Base-by-base conservation (phyloP, 2,888 invertebrate genomes). In the Zygogramma bicolorata region DNA sequence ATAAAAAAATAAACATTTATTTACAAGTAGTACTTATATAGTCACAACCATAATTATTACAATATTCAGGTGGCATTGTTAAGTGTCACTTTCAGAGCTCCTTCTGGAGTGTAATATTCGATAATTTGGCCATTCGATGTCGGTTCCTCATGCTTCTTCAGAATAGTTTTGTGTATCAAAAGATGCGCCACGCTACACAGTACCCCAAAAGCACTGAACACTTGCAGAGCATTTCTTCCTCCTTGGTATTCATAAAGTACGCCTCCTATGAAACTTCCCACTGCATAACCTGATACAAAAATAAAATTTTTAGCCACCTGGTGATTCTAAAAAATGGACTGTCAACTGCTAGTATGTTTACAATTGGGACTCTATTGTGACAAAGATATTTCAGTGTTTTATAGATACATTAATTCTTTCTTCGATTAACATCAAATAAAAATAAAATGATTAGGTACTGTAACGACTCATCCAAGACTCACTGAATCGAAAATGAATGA, bases 201-300 rank as follows among this genome's bases (percentile, higher is more conserved):
- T 5, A 87, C 74, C 1, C 89, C 89, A 3, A 88, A 71, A 0
- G 69, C 75, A 49, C 88, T 86, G 69, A 89, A 91, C 73, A 90
- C 87, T 76, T 88, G 88, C 72, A 92, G 88, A 1, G 92, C 88
- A 42, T 86, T 86, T 57, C 86, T 86, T 0, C 94, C 94, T 0
- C 94, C 94, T 13, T 90, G 82, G 71, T 88, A 86, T 67, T 90
- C 89, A 83, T 93, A 94, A 57, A 94, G 84, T 72, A 92, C 86
- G 0, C 95, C 95, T 1, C 95, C 94, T 3, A 93, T 82, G 0
- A 95, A 84, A 38, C 94, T 94, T 0, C 95, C 95, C 60, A 95
- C 85, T 0, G 94, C 92, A 82, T 93, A 95, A 13, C 95, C 95
- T 93, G 82, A 65, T 84, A 81, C 75, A 71, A 68, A 62, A 53